A percentile compares a stretch with the other conserved stretches of the same genome.
Evolutionary conservation across 2,797 vertebrate species (phyloP).

Genomic region (Psittacula echo): DNA sequence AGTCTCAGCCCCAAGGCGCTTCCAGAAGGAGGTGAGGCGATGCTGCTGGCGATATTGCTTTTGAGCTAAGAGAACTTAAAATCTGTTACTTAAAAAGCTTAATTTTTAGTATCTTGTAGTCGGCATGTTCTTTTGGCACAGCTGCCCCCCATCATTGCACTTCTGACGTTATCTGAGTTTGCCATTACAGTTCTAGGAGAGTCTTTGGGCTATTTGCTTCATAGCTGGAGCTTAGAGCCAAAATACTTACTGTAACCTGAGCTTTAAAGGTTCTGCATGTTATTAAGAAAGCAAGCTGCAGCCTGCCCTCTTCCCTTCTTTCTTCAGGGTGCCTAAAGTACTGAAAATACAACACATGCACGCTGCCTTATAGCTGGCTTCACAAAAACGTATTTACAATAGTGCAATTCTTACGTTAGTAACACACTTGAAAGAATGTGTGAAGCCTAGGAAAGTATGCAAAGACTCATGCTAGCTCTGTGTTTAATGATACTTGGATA

Average conservation of each 20-base stretch:
- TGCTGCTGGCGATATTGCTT: not conserved
- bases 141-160: not conserved
- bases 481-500: not conserved
- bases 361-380: not conserved
- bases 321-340: not conserved
- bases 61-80: not conserved
- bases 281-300: slow-evolving; percentile 41
- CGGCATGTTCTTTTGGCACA: not conserved
- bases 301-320: slow-evolving; percentile 9
- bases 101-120: not conserved
- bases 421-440: not conserved
- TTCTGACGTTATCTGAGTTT: not conserved
- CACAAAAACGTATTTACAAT: not conserved
- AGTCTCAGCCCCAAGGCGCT: not conserved
- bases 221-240: not conserved
- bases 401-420: not conserved
- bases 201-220: slow-evolving; percentile 14
- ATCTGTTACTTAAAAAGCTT: not conserved
- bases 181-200: not conserved
- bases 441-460: not conserved
- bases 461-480: not conserved
- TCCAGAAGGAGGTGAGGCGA: not conserved
- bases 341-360: not conserved
- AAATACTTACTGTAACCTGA: slow-evolving; percentile 27
- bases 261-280: slow-evolving; percentile 33